Conservation (phyloP, 2,113 vertebrate genomes). For the Pelecanoides urinatrix region DNA sequence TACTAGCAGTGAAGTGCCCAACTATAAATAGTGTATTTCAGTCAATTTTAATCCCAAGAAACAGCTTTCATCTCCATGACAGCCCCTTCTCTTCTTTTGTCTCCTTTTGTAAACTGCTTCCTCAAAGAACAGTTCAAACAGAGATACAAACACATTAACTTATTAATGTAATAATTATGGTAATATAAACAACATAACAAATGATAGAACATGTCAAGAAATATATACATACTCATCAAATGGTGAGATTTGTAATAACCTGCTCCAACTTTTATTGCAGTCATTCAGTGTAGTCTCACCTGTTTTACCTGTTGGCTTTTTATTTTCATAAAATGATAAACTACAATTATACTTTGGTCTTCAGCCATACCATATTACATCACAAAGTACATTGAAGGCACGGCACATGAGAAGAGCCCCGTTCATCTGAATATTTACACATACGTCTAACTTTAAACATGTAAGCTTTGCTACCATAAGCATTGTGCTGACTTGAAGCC, state of each 20-base stretch:
- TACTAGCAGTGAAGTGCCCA: background rate
- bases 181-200: background rate
- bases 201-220: background rate
- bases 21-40: slow-evolving; percentile 32
- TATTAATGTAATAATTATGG: slow-evolving; percentile 11
- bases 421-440: background rate
- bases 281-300: background rate
- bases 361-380: background rate
- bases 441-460: background rate
- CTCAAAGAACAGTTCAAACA: slow-evolving; percentile 14
- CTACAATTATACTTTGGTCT: background rate
- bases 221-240: background rate
- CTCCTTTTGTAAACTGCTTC: background rate
- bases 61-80: background rate
- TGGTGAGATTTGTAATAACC: background rate
- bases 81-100: background rate
- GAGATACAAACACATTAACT: background rate
- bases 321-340: background rate
- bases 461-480: background rate
- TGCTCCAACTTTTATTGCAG: slow-evolving; percentile 1
- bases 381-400: background rate
- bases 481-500: background rate
- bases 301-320: slow-evolving; percentile 33
- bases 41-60: background rate
- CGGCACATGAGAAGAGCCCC: background rate